Conservation (phyloP, 2,113 vertebrate species). For the Pseudorhombus dupliciocellatus region DNA sequence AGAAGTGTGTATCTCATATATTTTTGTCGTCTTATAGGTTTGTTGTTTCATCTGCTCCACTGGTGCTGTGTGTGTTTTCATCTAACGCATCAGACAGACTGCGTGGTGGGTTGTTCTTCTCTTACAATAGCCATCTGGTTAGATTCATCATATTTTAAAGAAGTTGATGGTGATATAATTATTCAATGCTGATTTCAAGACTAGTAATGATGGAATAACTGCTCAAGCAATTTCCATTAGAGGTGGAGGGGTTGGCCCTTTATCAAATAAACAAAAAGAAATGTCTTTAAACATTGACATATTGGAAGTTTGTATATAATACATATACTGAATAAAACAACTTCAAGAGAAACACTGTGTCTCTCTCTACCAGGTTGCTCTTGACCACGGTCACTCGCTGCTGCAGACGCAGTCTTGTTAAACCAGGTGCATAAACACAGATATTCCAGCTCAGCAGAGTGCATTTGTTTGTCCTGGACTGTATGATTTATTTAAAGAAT, state of each 20-base stretch:
- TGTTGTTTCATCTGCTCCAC: neutral
- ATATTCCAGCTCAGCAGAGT: constrained; percentile 24
- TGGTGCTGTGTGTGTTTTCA: neutral
- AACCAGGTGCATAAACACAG: constrained; percentile 7
- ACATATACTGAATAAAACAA: too few species aligned
- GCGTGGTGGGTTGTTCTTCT: neutral
- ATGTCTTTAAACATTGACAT: too few species aligned
- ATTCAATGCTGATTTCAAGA: neutral
- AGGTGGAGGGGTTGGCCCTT: too few species aligned
- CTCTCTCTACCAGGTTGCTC: neutral
- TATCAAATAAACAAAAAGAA: too few species aligned
- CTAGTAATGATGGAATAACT: neutral
- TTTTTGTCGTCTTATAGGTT: neutral
- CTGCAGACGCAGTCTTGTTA: constrained; percentile 19
- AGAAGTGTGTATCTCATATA: neutral
- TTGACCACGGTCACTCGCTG: neutral
- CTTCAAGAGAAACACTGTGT: neutral
- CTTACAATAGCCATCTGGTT: neutral
- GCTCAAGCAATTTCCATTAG: too few species aligned
- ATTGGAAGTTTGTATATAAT: too few species aligned
- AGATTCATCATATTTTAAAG: neutral
- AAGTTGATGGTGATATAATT: neutral
- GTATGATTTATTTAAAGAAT: constrained; percentile 7
- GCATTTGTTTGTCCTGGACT: constrained; percentile 8
- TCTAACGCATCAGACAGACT: neutral